Evolutionary conservation across 2,113 vertebrate species (phyloP).

Genomic region (Lonchura striata): DNA sequence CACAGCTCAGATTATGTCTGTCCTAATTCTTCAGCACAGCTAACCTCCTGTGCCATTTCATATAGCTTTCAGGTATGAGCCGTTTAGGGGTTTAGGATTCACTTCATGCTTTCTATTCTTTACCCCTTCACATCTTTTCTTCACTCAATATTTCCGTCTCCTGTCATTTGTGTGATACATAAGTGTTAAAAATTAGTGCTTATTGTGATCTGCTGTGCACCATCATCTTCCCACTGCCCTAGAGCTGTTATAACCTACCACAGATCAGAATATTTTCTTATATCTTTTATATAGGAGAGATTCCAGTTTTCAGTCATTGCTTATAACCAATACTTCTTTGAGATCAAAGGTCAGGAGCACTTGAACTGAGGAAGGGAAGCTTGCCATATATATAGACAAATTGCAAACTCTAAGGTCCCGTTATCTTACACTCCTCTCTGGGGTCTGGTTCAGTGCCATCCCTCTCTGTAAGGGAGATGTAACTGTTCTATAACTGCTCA

Average conservation of each 20-base stretch:
- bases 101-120: background rate
- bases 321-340: background rate
- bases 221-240: background rate
- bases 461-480: background rate
- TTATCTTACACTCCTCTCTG: background rate
- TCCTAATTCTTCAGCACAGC: background rate
- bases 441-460: background rate
- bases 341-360: background rate
- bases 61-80: background rate
- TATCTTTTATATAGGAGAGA: background rate
- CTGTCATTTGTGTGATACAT: background rate
- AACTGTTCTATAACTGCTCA: background rate
- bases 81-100: background rate
- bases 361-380: background rate
- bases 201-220: background rate
- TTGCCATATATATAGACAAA: background rate
- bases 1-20: constrained; percentile 32
- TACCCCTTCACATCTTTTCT: background rate
- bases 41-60: background rate
- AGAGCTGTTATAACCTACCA: background rate
- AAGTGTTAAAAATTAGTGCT: background rate
- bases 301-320: background rate
- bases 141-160: background rate
- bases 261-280: background rate
- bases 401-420: background rate